Evolutionary conservation across 2,888 invertebrate genomes (phyloP), one percentile per base, ranked within the genome.

Genomic region (Dendrolimus houi): DNA sequence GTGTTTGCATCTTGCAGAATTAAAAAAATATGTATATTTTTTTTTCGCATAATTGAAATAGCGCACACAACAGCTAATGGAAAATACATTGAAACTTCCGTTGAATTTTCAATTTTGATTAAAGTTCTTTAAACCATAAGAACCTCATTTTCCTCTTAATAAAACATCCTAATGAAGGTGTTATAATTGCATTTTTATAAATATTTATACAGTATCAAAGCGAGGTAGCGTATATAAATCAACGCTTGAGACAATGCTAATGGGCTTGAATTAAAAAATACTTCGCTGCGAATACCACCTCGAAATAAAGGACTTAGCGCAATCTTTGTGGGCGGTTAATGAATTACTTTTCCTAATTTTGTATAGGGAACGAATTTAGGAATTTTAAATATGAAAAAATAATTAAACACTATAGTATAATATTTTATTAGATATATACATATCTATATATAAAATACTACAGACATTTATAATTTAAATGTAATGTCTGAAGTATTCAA

Each of bases 261-360:
- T 84, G 83, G 86, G 60, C 72, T 67, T 78, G 88, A 87, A 87
- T 89, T 89, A 89, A 89, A 89, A 89, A 89, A 85, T 88, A 80
- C 86, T 86, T 78, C 72, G 63, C 62, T 69, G 69, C 63, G 64
- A 69, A 76, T 79, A 79, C 75, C 75, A 72, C 78, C 76, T 77
- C 77, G 83, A 85, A 86, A 84, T 86, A 83, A 84, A 80, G 78
- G 87, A 83, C 87, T 87, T 83, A 78, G 74, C 82, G 72, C 79
- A 81, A 86, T 86, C 88, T 88, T 86, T 73, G 84, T 72, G 75
- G 69, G 75, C 76, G 81, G 85, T 88, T 87, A 88, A 89, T 88
- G 85, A 89, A 89, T 89, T 87, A 87, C 86, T 79, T 85, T 82
- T 79, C 83, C 83, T 85, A 87, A 87, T 88, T 88, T 87, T 81